Conservation (phyloP, 2,113 vertebrate genomes). For the Phalacrocorax brasilianus region DNA sequence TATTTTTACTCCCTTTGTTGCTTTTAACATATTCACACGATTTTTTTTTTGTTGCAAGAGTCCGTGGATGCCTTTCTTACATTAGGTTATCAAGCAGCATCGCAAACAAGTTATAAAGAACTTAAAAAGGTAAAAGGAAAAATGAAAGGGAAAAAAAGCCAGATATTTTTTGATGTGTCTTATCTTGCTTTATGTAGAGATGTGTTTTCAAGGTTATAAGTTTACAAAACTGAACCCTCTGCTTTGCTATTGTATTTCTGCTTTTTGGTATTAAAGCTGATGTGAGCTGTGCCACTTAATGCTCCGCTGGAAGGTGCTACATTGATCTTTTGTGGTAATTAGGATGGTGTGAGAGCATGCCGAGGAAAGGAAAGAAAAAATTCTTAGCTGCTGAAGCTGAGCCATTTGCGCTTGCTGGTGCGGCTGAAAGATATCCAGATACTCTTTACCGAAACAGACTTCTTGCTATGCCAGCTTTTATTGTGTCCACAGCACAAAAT, state of each 20-base stretch:
- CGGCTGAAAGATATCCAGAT: neutral
- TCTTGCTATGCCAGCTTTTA: neutral
- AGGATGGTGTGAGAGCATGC: neutral
- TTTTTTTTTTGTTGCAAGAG: neutral
- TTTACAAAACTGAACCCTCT: neutral
- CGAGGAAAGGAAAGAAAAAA: neutral
- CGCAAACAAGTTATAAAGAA: neutral
- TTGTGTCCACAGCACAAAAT: neutral
- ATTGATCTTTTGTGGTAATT: neutral
- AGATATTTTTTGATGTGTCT: neutral
- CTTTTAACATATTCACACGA: neutral
- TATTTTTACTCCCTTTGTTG: neutral
- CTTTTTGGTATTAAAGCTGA: neutral
- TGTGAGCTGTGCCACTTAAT: neutral
- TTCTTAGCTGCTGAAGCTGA: neutral
- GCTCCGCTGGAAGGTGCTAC: neutral
- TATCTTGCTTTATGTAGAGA: neutral
- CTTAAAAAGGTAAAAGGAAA: neutral
- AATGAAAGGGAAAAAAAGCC: neutral
- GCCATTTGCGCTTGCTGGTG: neutral
- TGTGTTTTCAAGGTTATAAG: neutral
- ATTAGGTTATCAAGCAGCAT: neutral
- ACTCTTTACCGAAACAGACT: neutral
- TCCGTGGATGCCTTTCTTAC: neutral
- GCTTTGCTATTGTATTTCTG: neutral